Conservation (phyloP, 2,797 vertebrate species). For the Chaetophractus vellerosus region DNA sequence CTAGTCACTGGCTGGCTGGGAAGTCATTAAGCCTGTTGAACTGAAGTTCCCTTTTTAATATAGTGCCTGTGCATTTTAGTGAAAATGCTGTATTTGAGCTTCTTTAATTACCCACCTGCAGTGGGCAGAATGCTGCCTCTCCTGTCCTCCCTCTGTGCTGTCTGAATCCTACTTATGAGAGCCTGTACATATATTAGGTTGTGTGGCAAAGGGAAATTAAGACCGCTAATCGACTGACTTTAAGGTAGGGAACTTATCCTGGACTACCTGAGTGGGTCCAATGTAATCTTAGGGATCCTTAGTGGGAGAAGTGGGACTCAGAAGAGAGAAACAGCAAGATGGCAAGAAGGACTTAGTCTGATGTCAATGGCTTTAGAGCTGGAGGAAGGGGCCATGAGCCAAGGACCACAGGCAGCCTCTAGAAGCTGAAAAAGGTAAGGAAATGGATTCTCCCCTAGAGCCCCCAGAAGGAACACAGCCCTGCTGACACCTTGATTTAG, state of each 20-base stretch:
- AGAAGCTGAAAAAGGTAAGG: no score
- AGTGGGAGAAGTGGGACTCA: background rate
- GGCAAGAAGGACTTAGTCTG: background rate
- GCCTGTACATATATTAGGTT: no score
- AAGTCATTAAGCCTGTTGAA: background rate
- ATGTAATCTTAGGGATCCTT: background rate
- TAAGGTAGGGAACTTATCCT: no score
- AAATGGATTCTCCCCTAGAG: no score
- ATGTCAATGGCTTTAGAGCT: background rate
- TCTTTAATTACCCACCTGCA: background rate
- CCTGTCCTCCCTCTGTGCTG: no score
- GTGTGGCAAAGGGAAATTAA: no score
- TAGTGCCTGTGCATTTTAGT: background rate
- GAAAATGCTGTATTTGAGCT: background rate
- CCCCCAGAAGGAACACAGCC: no score
- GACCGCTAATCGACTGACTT: no score
- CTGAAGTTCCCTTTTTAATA: background rate
- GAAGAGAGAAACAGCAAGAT: background rate
- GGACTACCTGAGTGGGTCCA: no score
- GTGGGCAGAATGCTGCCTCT: background rate
- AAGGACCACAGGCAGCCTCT: no score
- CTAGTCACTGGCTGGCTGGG: background rate
- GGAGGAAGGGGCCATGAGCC: no score
- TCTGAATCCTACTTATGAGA: no score
- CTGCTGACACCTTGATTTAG: background rate